phyloP scores from a whole-genome alignment of 2,888 invertebrate species.

The Cryptus armator region DNA sequence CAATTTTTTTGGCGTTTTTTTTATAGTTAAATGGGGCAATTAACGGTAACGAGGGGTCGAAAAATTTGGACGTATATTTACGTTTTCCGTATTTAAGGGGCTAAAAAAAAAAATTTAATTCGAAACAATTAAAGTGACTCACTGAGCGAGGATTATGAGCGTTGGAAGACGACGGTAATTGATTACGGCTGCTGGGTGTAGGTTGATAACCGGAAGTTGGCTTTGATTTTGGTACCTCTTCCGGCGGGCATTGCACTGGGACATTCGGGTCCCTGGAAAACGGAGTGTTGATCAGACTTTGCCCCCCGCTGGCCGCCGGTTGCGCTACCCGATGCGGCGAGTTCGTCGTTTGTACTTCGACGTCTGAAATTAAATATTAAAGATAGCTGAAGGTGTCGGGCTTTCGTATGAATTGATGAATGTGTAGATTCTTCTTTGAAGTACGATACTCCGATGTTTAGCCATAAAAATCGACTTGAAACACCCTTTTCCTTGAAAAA shows the following conservation, averaged over 20 bases:
- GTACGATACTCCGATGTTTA: neutral
- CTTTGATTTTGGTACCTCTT: conserved; percentile 72
- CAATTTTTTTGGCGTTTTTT: no score
- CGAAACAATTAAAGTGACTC: conserved; percentile 68
- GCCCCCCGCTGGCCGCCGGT: conserved; percentile 77
- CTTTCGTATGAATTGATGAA: conserved; percentile 31
- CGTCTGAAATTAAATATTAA: conserved; percentile 79
- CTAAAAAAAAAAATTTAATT: no score
- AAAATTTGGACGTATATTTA: neutral
- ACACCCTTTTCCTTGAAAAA: conserved; percentile 10
- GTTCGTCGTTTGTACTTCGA: conserved; percentile 84
- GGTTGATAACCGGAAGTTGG: conserved; percentile 74
- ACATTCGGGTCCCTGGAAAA: conserved; percentile 84
- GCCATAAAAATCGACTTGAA: neutral
- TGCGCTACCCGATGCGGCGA: conserved; percentile 82
- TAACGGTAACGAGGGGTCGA: no score
- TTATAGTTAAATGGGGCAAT: no score
- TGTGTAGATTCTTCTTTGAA: neutral
- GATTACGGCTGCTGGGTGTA: conserved; percentile 74
- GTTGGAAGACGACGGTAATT: conserved; percentile 74
- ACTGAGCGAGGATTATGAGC: conserved; percentile 81
- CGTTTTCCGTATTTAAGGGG: neutral
- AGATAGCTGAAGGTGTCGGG: conserved; percentile 61
- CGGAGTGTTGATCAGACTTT: conserved; percentile 84
- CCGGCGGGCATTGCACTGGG: conserved; percentile 81